These are phyloP conservation scores for Macrobrachium rosenbergii DNA, from an alignment of 1,140 invertebrate genomes.

Conservation along the genomic window DNA sequence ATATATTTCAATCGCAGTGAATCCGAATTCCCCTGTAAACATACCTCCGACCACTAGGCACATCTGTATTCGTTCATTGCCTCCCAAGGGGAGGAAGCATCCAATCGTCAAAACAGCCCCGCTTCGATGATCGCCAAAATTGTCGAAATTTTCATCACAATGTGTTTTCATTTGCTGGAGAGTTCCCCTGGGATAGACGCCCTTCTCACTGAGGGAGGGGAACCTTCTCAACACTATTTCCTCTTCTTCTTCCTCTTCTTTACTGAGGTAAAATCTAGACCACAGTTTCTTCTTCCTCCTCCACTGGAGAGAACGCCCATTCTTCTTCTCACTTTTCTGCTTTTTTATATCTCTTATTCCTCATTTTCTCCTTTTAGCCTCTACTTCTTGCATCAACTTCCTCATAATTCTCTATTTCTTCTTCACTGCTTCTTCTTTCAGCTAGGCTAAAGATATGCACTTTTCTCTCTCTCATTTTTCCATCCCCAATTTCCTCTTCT, in stretches of 20 bases:
- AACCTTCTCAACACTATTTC: background rate
- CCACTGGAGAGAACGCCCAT: background rate
- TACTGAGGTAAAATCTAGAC: background rate
- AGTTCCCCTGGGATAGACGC: slow-evolving; percentile 21
- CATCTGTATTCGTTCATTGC: slow-evolving; percentile 13
- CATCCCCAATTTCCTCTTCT: background rate
- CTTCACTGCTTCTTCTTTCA: background rate
- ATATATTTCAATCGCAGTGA: background rate
- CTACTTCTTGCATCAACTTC: background rate
- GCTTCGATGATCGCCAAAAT: slow-evolving; percentile 51
- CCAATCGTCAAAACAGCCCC: slow-evolving; percentile 46
- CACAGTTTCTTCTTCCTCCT: background rate
- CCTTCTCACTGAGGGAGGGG: background rate
- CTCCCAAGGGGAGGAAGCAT: background rate
- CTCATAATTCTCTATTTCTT: background rate
- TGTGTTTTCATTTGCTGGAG: slow-evolving; percentile 55
- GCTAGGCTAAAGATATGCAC: background rate
- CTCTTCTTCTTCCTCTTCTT: slow-evolving; percentile 4
- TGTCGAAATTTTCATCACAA: slow-evolving; percentile 58
- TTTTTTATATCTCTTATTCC: background rate
- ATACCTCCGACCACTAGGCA: background rate
- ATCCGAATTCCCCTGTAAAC: slow-evolving; percentile 15
- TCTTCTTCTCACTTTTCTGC: background rate
- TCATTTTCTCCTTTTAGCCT: background rate
- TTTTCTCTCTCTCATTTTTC: background rate